phyloP scores from a whole-genome alignment of 2,113 vertebrate species.

The Stegostoma tigrinum region DNA sequence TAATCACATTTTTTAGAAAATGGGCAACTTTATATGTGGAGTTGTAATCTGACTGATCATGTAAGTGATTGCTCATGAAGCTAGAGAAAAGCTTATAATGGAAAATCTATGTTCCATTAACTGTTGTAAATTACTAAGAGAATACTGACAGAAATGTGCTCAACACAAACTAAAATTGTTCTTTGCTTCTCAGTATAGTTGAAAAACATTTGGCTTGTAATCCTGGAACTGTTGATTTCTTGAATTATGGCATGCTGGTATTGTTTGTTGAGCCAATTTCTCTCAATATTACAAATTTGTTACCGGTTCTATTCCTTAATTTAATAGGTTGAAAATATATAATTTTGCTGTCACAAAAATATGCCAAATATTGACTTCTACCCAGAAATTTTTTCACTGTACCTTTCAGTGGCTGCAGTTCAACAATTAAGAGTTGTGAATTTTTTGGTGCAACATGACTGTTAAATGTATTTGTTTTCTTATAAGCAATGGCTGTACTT shows the following conservation, averaged over 20 bases:
- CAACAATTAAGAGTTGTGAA: neutral
- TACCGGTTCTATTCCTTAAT: neutral
- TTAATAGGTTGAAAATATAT: neutral
- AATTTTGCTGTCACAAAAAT: neutral
- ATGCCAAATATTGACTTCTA: neutral
- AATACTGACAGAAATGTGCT: neutral
- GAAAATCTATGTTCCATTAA: neutral
- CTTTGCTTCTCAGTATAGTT: neutral
- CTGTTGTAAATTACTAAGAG: neutral
- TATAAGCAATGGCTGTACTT: too few species aligned
- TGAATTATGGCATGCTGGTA: neutral
- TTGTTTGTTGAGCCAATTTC: neutral
- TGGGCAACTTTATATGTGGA: neutral
- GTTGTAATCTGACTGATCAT: neutral
- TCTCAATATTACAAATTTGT: neutral
- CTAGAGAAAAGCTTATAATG: conserved; percentile 1
- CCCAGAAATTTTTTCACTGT: neutral
- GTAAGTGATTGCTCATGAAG: neutral
- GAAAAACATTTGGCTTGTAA: neutral
- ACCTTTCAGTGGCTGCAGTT: neutral
- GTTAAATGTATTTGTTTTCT: neutral
- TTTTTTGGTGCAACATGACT: neutral
- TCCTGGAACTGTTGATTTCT: conserved; percentile 15
- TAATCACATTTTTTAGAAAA: neutral
- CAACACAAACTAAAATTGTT: conserved; percentile 15